phyloP scores from a whole-genome alignment of 2,113 vertebrate species.

The Eurypyga helias region DNA sequence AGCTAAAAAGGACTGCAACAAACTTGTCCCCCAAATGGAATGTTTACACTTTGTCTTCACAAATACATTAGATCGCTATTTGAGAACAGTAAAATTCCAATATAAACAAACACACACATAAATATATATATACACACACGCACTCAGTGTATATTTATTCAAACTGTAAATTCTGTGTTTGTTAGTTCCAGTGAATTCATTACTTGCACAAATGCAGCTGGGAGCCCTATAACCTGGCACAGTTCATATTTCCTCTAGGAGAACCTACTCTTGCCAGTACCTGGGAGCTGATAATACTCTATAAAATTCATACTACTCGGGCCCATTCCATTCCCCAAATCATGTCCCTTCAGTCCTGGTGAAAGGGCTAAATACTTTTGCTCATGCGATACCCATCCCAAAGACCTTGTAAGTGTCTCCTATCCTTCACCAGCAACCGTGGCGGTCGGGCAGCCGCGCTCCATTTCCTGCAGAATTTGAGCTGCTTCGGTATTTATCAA shows the following conservation, averaged over 20 bases:
- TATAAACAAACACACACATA: background rate
- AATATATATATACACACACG: background rate
- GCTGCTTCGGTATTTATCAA: conserved; percentile 39
- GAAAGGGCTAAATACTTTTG: background rate
- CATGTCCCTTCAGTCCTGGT: background rate
- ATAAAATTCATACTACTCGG: fast-evolving
- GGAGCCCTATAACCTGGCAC: background rate
- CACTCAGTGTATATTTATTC: background rate
- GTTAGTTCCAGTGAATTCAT: background rate
- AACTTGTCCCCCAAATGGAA: background rate
- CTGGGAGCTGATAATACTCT: background rate
- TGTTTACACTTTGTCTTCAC: background rate
- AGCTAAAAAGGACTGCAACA: background rate
- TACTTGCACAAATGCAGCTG: background rate
- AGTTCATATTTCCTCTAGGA: background rate
- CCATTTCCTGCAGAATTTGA: conserved; percentile 63
- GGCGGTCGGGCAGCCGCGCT: background rate
- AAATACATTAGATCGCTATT: background rate
- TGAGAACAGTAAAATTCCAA: background rate
- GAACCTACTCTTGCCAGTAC: background rate
- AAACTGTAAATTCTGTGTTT: background rate
- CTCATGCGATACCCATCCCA: background rate
- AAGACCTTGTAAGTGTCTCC: conserved; percentile 37
- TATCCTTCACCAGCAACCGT: background rate
- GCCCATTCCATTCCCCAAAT: fast-evolving